These are phyloP conservation scores for Orgyia antiqua DNA, from an alignment of 2,888 invertebrate genomes.

Conservation along the genomic window DNA sequence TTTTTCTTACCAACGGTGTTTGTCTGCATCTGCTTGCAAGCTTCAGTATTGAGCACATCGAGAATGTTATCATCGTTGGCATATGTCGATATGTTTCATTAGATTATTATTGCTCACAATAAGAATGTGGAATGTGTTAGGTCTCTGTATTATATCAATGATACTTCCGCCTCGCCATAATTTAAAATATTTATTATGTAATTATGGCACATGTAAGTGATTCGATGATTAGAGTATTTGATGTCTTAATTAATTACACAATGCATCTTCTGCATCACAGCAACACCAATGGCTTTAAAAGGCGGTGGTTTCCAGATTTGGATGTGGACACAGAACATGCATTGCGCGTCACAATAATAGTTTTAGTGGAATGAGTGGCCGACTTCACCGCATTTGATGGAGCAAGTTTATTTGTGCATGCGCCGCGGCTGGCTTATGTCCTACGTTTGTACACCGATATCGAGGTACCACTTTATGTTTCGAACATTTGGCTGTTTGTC, in stretches of 20 bases:
- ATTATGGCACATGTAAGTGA: conserved; percentile 34
- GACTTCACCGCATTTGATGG: conserved; percentile 76
- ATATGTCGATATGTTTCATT: conserved; percentile 35
- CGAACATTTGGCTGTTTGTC: conserved; percentile 66
- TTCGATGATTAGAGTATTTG: conserved; percentile 41
- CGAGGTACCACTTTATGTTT: conserved; percentile 68
- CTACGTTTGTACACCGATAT: conserved; percentile 68
- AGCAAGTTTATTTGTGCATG: conserved; percentile 76
- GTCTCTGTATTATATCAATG: conserved; percentile 56
- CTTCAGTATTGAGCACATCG: conserved; percentile 66
- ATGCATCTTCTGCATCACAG: conserved; percentile 61
- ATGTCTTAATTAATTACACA: conserved; percentile 44
- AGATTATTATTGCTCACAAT: conserved; percentile 34
- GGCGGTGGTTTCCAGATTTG: conserved; percentile 40
- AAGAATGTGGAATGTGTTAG: conserved; percentile 58
- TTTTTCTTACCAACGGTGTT: conserved; percentile 35
- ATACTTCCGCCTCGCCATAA: conserved; percentile 33
- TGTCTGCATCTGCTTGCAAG: conserved; percentile 68
- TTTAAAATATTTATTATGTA: conserved; percentile 27
- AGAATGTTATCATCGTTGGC: conserved; percentile 71
- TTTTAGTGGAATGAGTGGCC: conserved; percentile 77
- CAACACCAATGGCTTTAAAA: conserved; percentile 29
- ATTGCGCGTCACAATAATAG: conserved; percentile 65
- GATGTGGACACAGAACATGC: conserved; percentile 63
- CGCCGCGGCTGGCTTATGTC: conserved; percentile 70